Conservation (phyloP, 2,113 vertebrate genomes). For the Prinia subflava region DNA sequence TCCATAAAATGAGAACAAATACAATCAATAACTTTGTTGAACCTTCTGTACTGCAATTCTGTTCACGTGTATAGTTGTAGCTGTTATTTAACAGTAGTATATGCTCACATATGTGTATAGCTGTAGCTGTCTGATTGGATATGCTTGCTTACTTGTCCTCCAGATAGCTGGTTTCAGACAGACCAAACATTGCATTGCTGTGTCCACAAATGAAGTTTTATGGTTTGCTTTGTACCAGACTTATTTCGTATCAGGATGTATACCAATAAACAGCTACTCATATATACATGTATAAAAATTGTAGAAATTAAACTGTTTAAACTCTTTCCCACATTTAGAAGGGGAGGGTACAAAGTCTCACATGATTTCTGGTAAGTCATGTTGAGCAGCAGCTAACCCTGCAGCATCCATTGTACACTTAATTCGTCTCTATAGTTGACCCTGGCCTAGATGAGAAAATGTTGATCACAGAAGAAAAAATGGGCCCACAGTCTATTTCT, state of each 20-base stretch:
- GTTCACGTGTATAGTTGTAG: not conserved
- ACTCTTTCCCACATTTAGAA: not conserved
- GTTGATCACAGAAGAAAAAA: not conserved
- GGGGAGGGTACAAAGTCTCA: fast-evolving
- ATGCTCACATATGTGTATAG: too few species aligned
- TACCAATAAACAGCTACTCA: not conserved
- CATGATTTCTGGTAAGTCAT: not conserved
- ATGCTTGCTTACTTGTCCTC: not conserved
- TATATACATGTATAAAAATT: not conserved
- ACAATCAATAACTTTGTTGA: not conserved
- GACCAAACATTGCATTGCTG: not conserved
- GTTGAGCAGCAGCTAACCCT: not conserved
- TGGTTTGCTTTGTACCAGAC: not conserved
- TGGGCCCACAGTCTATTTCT: not conserved
- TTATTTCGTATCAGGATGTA: not conserved
- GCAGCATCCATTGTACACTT: not conserved
- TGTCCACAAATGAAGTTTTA: not conserved
- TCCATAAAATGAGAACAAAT: not conserved
- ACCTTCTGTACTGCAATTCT: not conserved
- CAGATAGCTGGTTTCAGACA: not conserved
- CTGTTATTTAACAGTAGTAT: too few species aligned
- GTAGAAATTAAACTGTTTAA: not conserved
- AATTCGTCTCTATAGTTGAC: not conserved
- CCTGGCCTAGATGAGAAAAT: not conserved
- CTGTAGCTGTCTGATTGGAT: not conserved